phyloP scores from a whole-genome alignment of 2,113 vertebrate species.

The Thalassoma bifasciatum region DNA sequence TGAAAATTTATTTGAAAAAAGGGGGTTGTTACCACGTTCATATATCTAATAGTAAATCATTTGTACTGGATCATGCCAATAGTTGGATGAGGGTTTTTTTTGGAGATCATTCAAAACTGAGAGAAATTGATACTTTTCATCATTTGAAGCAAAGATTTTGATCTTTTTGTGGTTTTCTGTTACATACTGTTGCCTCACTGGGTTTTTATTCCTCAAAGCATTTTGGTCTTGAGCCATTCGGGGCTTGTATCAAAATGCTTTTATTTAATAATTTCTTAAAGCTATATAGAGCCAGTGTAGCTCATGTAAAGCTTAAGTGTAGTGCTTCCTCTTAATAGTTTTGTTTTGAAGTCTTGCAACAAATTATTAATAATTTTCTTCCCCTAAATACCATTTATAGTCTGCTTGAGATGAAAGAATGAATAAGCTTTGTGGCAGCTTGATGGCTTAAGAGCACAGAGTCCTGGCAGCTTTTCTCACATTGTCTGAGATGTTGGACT shows the following conservation, averaged over 20 bases:
- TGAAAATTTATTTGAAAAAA: background rate
- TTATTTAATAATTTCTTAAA: background rate
- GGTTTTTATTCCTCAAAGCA: conserved; percentile 11
- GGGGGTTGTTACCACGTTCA: background rate
- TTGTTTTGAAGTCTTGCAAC: conserved; percentile 25
- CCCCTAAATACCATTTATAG: conserved; percentile 3
- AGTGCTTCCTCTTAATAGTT: background rate
- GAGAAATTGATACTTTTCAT: conserved; percentile 3
- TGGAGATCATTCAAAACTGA: background rate
- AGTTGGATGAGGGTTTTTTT: conserved; percentile 13
- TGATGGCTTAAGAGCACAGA: background rate
- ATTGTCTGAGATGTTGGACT: conserved; percentile 15
- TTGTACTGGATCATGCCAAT: background rate
- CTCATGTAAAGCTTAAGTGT: conserved; percentile 2
- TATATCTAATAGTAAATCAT: background rate
- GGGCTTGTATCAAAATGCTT: background rate
- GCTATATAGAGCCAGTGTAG: background rate
- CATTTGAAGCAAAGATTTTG: background rate
- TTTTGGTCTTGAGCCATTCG: background rate
- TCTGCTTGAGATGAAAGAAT: conserved; percentile 15
- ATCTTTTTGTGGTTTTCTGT: conserved; percentile 1
- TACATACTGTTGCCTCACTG: background rate
- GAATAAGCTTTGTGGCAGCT: conserved; percentile 13
- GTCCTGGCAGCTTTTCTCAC: background rate
- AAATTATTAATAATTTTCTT: background rate